Evolutionary conservation across 2,797 vertebrate genomes (phyloP), one percentile per base, ranked within the genome.

Genomic region (Ptychobarbus kaznakovi): DNA sequence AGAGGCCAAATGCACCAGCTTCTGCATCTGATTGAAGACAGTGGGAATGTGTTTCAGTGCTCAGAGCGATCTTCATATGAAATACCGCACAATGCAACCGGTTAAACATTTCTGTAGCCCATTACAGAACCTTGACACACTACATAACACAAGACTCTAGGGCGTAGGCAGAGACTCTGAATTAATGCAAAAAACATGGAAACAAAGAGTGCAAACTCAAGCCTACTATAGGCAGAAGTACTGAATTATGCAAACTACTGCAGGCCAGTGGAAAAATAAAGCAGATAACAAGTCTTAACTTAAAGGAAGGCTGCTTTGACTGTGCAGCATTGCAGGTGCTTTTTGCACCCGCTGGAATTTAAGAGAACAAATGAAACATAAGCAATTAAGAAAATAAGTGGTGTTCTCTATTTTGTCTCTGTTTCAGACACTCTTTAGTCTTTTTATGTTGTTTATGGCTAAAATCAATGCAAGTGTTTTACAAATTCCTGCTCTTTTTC

Each of bases 171-270:
- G 73, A 44, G 69, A 68, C 46, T 80, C 32, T 53, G 74, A 53
- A 63, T 65, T 46, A 78, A 61, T 87, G 81, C 49, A 86, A 86
- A 88, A 84, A 80, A 81, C 51, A 84, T 61, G 51, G 69, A 68
- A 76, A 87, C 72, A 85, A 85, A 80, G 68, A 80, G 38, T 20
- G 69, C 77, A 51, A 78, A 87, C 83, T 56, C 20, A 68, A 81
- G 80, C n/a, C 68, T 73, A 68, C 86, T 81, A 78, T 25, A 80
- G 83, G 81, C 63, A 75, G 84, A 86, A 40, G 73, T 80, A 56
- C 81, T 86, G 88, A 87, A 83, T 89, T 89, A 87, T 89, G 86
- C 84, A 87, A 86, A 89, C 77, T 51, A 86, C 84, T 86, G 88
- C 88, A 79, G 86, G 81, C 84, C 51, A 80, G 32, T 65, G 42